These are phyloP conservation scores for Garra rufa DNA, from an alignment of 2,113 vertebrate genomes.

Conservation along the genomic window DNA sequence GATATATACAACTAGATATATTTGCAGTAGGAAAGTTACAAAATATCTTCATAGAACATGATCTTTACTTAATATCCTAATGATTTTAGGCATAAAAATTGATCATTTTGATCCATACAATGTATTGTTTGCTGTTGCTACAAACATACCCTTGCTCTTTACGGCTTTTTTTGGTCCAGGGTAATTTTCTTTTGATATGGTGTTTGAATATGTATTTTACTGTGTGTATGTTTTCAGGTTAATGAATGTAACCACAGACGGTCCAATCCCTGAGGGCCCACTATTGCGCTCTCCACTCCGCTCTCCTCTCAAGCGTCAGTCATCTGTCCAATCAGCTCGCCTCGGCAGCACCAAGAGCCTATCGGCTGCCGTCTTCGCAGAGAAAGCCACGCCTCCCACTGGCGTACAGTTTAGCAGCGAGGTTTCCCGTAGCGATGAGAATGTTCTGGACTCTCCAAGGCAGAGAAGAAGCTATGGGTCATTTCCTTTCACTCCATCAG, in stretches of 20 bases:
- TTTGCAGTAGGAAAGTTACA: too few species aligned
- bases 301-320: conserved; percentile 90
- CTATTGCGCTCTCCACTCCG: conserved; percentile 87
- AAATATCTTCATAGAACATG: too few species aligned
- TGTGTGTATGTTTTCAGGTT: conserved; percentile 69
- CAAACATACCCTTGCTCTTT: too few species aligned
- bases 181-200: background rate
- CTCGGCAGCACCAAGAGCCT: conserved; percentile 97
- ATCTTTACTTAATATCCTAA: too few species aligned
- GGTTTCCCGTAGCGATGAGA: conserved; percentile 94
- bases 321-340: conserved; percentile 88
- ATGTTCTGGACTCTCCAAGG: conserved; percentile 91
- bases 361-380: conserved; percentile 89
- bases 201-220: background rate
- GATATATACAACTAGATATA: too few species aligned
- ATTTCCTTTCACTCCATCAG: conserved; percentile 94
- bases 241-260: conserved; percentile 78
- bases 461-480: conserved; percentile 95
- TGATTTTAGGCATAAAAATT: too few species aligned
- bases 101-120: too few species aligned
- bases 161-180: too few species aligned
- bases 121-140: too few species aligned
- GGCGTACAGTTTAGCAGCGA: conserved; percentile 95
- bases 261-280: conserved; percentile 80
- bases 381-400: conserved; percentile 84